A percentile compares a stretch with the other conserved stretches of the same genome.
These are phyloP conservation scores for Carapus acus DNA, from an alignment of 2,797 vertebrate species.

Conservation along the genomic window DNA sequence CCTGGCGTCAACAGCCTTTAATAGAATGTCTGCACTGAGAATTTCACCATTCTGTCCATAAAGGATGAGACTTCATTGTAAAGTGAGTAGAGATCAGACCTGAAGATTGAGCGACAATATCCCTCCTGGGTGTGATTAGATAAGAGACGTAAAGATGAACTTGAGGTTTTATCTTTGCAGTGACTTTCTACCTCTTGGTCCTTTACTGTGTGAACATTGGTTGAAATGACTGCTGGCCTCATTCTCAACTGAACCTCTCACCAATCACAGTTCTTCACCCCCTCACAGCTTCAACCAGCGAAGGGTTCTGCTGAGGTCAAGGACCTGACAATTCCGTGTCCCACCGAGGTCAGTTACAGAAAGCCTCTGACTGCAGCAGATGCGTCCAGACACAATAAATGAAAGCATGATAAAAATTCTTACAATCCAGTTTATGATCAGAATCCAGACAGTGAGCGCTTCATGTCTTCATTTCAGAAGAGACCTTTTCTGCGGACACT, in stretches of 20 bases:
- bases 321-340: slow-evolving; percentile 54
- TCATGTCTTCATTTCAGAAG: slow-evolving; percentile 46
- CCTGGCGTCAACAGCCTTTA: too few species aligned
- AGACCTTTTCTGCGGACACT: slow-evolving; percentile 67
- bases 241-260: slow-evolving; percentile 16
- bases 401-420: too few species aligned
- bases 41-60: too few species aligned
- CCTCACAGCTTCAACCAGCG: slow-evolving; percentile 62
- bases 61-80: slow-evolving; percentile 14
- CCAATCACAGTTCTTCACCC: slow-evolving; percentile 13
- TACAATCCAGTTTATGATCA: too few species aligned
- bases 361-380: too few species aligned
- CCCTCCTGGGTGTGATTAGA: slow-evolving; percentile 39
- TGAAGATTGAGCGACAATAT: slow-evolving; percentile 5
- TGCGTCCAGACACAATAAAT: too few species aligned
- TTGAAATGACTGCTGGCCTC: neutral
- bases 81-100: slow-evolving; percentile 9
- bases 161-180: neutral
- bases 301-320: slow-evolving; percentile 27
- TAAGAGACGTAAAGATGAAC: slow-evolving; percentile 50
- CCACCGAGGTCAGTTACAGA: slow-evolving; percentile 65
- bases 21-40: too few species aligned
- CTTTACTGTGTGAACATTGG: neutral
- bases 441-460: too few species aligned
- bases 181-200: slow-evolving; percentile 14